Evolutionary conservation across 2,888 invertebrate genomes (phyloP), one percentile per base, ranked within the genome.

Genomic region (Sussaba pulchella): DNA sequence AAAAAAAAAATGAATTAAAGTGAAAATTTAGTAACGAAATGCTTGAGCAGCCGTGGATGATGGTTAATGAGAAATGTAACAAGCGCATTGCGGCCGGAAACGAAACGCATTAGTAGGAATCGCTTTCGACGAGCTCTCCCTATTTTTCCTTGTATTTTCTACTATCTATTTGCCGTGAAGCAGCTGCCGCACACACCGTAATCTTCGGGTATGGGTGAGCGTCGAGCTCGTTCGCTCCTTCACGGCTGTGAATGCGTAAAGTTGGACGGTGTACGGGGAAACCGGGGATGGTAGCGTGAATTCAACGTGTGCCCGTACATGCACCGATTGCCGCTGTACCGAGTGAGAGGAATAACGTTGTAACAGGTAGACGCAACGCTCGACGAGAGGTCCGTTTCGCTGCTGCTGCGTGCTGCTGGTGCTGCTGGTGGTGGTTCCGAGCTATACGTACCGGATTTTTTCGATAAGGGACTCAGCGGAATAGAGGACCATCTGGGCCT

Each of bases 61-160:
- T 31, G 21, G 52, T 9, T 47, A 75, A 21, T 45, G 50, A 43
- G 54, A 71, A 19, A 78, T 14, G 8, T 6, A 21, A 57, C 39
- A 31, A 31, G 47, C 19, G 57, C 26, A 71, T 70, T 69, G 59
- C 47, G 31, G 41, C 78, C 64, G 76, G 80, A 83, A 84, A 83
- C 70, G 78, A 78, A 70, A 74, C 31, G 78, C 81, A 64, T 59
- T 75, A 73, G 69, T 79, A 84, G 82, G 82, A 83, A 86, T 87
- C 83, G 84, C 85, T 84, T 83, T 86, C 83, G 82, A 83, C 82
- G 81, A 78, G 43, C 50, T 39, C 69, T 73, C 45, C 50, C 69
- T 47, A 70, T 76, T 72, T 70, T 63, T 39, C 54, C 36, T 24
- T 45, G 6, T 17, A 57, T 43, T 70, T 70, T 70, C 54, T 45